Percentiles rank a stretch among this genome's conserved stretches.
Conservation (phyloP, 2,888 invertebrate genomes). For the Sphecodes monilicornis region DNA sequence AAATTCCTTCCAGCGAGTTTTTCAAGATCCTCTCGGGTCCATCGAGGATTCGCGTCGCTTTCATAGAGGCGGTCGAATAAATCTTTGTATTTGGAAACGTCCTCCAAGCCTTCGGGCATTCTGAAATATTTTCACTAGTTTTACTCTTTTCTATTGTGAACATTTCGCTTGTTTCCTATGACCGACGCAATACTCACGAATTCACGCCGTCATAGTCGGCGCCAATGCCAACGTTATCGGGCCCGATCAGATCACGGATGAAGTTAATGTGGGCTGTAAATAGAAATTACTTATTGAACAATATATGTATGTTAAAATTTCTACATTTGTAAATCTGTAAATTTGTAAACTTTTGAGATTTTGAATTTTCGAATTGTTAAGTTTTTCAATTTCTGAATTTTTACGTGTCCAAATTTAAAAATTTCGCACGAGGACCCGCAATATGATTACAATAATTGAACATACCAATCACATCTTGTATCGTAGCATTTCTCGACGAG, state of each 20-base stretch:
- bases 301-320: neutral
- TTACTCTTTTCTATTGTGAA: too few relatives aligned
- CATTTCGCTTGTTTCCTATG: neutral
- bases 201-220: slow-evolving; percentile 85
- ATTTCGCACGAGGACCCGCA: neutral
- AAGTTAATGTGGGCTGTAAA: slow-evolving; percentile 85
- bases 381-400: neutral
- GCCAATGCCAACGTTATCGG: slow-evolving; percentile 86
- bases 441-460: neutral
- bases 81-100: slow-evolving; percentile 85
- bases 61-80: slow-evolving; percentile 84
- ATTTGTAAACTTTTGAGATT: neutral
- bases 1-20: slow-evolving; percentile 85
- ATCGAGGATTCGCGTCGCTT: slow-evolving; percentile 73
- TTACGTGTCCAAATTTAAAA: too few relatives aligned
- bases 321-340: neutral
- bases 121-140: slow-evolving; percentile 71
- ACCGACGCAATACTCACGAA: slow-evolving; percentile 72
- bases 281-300: neutral
- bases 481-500: slow-evolving; percentile 85
- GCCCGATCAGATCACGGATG: slow-evolving; percentile 84
- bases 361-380: too few relatives aligned
- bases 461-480: slow-evolving; percentile 89
- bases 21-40: slow-evolving; percentile 84
- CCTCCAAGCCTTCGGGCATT: slow-evolving; percentile 84